Evolutionary conservation across 2,888 invertebrate species (phyloP).

Genomic region (Drosophila quinaria): DNA sequence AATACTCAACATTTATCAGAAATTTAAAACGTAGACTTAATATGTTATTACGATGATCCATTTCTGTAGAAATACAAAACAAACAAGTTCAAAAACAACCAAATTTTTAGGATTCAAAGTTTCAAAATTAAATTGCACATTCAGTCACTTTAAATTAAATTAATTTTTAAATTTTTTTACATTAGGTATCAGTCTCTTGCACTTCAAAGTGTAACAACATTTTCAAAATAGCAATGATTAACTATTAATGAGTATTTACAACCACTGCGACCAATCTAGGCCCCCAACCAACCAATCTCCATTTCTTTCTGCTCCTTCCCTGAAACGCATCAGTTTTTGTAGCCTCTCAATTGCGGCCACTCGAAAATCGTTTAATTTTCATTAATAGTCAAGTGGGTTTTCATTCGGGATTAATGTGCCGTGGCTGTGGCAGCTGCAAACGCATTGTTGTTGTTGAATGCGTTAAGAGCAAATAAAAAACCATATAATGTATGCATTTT

Average conservation of each 20-base stretch:
- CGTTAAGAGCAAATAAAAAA: slow-evolving; percentile 64
- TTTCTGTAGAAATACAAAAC: no score
- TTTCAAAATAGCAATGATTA: slow-evolving; percentile 10
- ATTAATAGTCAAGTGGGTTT: slow-evolving; percentile 75
- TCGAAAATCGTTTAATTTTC: slow-evolving; percentile 83
- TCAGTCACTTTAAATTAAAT: not conserved
- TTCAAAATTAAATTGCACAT: not conserved
- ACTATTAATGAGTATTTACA: slow-evolving; percentile 40
- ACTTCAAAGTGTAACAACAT: not conserved
- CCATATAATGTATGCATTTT: slow-evolving; percentile 68
- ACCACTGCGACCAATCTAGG: slow-evolving; percentile 15
- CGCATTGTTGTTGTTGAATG: slow-evolving; percentile 54
- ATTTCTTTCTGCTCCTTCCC: no score
- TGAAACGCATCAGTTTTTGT: slow-evolving; percentile 16
- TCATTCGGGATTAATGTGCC: slow-evolving; percentile 74
- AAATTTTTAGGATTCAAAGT: no score
- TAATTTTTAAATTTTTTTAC: not conserved
- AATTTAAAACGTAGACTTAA: no score
- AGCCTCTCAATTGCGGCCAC: slow-evolving; percentile 53
- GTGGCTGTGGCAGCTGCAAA: slow-evolving; percentile 39
- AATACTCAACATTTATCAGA: no score
- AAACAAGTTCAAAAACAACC: no score
- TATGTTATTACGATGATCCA: no score
- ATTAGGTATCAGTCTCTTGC: not conserved
- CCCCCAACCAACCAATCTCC: no score